phyloP scores from a whole-genome alignment of 2,113 vertebrate species.

The Gavialis gangeticus region DNA sequence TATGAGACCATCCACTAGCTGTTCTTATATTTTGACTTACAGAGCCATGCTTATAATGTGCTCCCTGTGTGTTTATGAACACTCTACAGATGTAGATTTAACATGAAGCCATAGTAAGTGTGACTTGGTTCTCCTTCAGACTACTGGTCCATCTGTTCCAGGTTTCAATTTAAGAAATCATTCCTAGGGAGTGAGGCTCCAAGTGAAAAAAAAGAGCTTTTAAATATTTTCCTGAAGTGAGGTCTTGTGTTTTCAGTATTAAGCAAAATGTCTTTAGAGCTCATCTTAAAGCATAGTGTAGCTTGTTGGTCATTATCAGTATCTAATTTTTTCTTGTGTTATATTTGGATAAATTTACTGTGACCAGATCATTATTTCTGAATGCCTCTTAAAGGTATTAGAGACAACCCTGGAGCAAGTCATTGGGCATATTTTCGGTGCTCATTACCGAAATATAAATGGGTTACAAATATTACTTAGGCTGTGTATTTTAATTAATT shows the following conservation, averaged over 20 bases:
- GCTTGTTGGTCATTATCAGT: not conserved
- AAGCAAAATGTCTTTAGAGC: not conserved
- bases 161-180: not conserved
- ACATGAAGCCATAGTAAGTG: not conserved
- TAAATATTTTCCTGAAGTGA: not conserved
- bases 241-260: not conserved
- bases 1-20: no score
- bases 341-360: not conserved
- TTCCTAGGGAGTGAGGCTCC: not conserved
- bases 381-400: no score
- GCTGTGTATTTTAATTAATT: no score
- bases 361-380: no score
- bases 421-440: no score
- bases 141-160: not conserved
- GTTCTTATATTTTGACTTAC: no score
- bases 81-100: no score
- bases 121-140: not conserved
- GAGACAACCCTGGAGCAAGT: no score
- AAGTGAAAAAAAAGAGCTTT: not conserved
- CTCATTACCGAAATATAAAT: no score
- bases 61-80: no score
- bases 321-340: not conserved
- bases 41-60: no score
- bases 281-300: not conserved
- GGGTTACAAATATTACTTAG: no score